Evolutionary conservation across 2,113 vertebrate genomes (phyloP), one percentile per base, ranked within the genome.

Genomic region (Mobula birostris): DNA sequence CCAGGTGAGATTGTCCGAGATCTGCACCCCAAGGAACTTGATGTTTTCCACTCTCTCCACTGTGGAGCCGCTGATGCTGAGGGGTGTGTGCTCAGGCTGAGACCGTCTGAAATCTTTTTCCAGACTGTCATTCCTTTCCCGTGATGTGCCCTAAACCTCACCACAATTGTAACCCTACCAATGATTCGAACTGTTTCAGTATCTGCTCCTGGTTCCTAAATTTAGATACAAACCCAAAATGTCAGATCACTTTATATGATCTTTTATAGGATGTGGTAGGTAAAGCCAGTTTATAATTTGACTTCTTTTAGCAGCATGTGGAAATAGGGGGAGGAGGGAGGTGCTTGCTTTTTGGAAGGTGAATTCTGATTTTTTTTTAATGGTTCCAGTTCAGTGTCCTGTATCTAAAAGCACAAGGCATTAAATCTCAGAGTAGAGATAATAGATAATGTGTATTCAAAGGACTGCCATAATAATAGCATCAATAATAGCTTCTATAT

Each of bases 331-430:
- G 11, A 17, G 7, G 68, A 17, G 68, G 11, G 72, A 19, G 72
- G 5, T 21, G n/a, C 85, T 32, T 90, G 17, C 61, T 19, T 14
- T 29, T 61, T 90, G 72, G 72, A 24, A 74, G 72, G 15, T 74
- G 72, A 24, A 66, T 90, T 66, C 5, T 90, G 61, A 32, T 3
- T 68, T 90, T 66, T 88, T 48, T 48, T 36, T 36, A 36, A 88
- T 88, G n/a, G 29, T 66, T 88, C 85, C 12, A 88, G 21, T 27
- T 85, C 48, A 56, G 15, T 24, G 58, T 63, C 83, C 58, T 63
- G 83, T 63, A 24, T 87, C 83, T 29, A 32, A 90, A 90, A 90
- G 85, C 85, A 90, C 85, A 90, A 90, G n/a, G 5, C 66, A 8
- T 61, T 66, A 66, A 90, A 36, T 68, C 85, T 32, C n/a, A 32